A percentile compares a stretch with the other conserved stretches of the same genome.
phyloP scores from a whole-genome alignment of 2,113 vertebrate genomes.

The Upupa epops region DNA sequence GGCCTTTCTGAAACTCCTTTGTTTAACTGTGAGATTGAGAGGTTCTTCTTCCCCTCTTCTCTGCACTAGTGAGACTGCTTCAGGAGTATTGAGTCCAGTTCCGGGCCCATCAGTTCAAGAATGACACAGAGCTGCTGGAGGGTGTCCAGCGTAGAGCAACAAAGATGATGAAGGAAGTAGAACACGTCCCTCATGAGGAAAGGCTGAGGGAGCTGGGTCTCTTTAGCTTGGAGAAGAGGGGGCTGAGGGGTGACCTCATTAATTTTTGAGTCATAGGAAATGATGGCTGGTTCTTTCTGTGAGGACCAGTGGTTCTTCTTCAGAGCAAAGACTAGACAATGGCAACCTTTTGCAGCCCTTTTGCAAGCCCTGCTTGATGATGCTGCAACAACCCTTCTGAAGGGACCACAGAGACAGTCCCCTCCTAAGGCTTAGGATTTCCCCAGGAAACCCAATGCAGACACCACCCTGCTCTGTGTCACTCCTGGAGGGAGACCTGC shows the following conservation, averaged over 20 bases:
- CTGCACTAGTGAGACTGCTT: too few relatives aligned
- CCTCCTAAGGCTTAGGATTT: not conserved
- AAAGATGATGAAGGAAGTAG: too few relatives aligned
- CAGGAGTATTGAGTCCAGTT: too few relatives aligned
- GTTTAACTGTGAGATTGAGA: not conserved
- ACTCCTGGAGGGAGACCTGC: not conserved
- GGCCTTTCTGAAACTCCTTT: not conserved
- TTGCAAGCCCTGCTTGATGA: not conserved
- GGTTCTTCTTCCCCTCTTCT: too few relatives aligned
- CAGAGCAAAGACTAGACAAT: not conserved
- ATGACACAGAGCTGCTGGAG: too few relatives aligned
- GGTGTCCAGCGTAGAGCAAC: too few relatives aligned
- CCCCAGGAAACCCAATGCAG: not conserved
- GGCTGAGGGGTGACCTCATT: too few relatives aligned
- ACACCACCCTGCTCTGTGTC: not conserved
- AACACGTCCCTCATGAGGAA: too few relatives aligned
- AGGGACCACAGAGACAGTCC: not conserved
- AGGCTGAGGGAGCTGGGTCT: too few relatives aligned
- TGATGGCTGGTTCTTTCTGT: not conserved
- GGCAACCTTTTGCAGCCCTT: not conserved
- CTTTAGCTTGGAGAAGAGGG: too few relatives aligned
- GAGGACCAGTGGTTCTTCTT: fast-evolving
- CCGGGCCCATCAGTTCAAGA: too few relatives aligned
- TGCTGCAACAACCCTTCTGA: fast-evolving
- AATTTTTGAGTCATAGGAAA: not conserved